A percentile compares a stretch with the other conserved stretches of the same genome.
Evolutionary conservation across 1,140 invertebrate genomes (phyloP).

Genomic region (Dendroctonus ponderosae): DNA sequence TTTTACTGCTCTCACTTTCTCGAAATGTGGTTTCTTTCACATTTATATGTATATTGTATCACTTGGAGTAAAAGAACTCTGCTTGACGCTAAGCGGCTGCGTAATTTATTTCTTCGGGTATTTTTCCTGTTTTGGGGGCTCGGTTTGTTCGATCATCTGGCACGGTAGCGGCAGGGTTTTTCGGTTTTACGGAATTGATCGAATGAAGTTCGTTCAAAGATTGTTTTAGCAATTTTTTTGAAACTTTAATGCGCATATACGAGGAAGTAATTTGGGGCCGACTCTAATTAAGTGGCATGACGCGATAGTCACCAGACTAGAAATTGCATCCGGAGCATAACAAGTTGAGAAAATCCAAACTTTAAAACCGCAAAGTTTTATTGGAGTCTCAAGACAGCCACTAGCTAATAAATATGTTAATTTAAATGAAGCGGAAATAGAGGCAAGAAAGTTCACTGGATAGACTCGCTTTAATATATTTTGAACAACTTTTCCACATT

Average conservation of each 20-base stretch:
- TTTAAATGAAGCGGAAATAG: slow-evolving; percentile 18
- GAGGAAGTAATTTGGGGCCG: slow-evolving; percentile 6
- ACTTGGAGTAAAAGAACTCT: slow-evolving; percentile 26
- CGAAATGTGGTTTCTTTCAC: slow-evolving; percentile 28
- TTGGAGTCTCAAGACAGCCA: slow-evolving; percentile 10
- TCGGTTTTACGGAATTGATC: no score
- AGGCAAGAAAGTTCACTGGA: slow-evolving; percentile 6
- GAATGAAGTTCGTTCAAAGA: no score
- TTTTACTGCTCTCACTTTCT: slow-evolving; percentile 20
- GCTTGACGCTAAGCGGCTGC: slow-evolving; percentile 28
- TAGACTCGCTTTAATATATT: no score
- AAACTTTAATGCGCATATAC: not conserved
- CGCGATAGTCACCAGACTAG: slow-evolving; percentile 19
- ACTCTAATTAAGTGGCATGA: slow-evolving; percentile 9
- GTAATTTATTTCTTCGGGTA: slow-evolving; percentile 20
- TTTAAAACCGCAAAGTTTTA: slow-evolving; percentile 24
- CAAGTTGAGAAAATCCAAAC: slow-evolving; percentile 14
- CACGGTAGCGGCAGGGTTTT: no score
- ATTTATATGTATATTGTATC: slow-evolving; percentile 33
- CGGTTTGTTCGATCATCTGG: no score
- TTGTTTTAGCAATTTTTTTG: not conserved
- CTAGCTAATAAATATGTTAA: slow-evolving; percentile 28
- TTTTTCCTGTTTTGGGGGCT: slow-evolving; percentile 2
- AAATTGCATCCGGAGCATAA: slow-evolving; percentile 17
- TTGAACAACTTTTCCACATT: no score